phyloP scores from a whole-genome alignment of 2,113 vertebrate genomes.

The Tympanuchus pallidicinctus region DNA sequence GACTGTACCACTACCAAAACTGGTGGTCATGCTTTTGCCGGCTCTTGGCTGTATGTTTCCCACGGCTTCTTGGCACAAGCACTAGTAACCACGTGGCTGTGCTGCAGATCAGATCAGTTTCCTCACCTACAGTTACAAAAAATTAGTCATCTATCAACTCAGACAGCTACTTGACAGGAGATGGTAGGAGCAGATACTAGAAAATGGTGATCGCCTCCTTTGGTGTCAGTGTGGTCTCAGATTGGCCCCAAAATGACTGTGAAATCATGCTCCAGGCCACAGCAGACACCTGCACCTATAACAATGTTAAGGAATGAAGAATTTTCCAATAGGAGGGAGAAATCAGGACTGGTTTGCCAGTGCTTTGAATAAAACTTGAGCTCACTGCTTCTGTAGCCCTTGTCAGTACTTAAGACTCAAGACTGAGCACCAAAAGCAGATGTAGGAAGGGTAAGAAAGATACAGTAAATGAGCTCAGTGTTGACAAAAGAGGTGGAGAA shows the following conservation, averaged over 20 bases:
- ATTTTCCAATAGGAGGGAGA: background rate
- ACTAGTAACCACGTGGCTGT: background rate
- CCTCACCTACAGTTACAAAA: background rate
- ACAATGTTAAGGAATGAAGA: background rate
- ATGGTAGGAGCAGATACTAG: background rate
- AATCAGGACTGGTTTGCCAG: background rate
- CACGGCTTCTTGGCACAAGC: background rate
- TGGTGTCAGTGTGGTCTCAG: background rate
- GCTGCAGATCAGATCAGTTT: background rate
- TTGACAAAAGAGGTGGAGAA: background rate
- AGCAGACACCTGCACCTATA: background rate
- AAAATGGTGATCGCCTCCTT: background rate
- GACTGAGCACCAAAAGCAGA: background rate
- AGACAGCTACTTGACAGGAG: background rate
- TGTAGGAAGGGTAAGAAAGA: accelerated
- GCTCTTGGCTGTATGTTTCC: background rate
- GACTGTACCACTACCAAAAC: background rate
- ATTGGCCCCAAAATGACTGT: background rate
- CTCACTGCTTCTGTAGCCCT: background rate
- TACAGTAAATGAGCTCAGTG: background rate
- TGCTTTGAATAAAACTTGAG: background rate
- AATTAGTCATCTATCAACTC: background rate
- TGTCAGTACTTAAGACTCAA: background rate
- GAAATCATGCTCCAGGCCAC: background rate
- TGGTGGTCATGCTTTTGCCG: background rate